These are phyloP conservation scores for Podilymbus podiceps DNA, from an alignment of 2,113 vertebrate genomes.

Conservation along the genomic window DNA sequence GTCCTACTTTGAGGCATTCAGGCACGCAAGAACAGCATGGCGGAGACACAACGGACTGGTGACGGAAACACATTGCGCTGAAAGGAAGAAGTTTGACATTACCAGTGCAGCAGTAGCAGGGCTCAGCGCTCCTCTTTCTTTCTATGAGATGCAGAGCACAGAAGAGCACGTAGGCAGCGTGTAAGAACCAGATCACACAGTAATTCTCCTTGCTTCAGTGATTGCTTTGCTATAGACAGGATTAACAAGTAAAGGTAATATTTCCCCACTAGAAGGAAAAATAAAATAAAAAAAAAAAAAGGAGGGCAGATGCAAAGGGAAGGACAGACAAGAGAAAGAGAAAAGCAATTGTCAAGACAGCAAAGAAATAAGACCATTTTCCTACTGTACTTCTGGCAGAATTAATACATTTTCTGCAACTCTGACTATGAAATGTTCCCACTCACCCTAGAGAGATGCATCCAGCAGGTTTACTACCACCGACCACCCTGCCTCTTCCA, in stretches of 20 bases:
- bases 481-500: neutral
- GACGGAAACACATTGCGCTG: constrained; percentile 41
- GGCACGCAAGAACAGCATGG: neutral
- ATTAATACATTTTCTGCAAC: constrained; percentile 7
- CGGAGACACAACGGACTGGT: neutral
- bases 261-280: constrained; percentile 67
- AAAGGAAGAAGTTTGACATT: constrained; percentile 76
- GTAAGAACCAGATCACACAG: constrained; percentile 77
- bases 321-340: constrained; percentile 64
- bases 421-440: neutral
- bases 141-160: constrained; percentile 73
- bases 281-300: constrained; percentile 55
- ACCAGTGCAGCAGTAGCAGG: constrained; percentile 76
- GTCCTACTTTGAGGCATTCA: constrained; percentile 12
- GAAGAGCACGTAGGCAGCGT: constrained; percentile 75
- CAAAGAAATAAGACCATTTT: constrained; percentile 56
- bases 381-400: neutral
- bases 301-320: constrained; percentile 66
- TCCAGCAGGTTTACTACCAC: neutral
- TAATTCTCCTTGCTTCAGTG: constrained; percentile 76
- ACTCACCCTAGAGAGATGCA: neutral
- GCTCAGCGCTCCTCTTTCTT: constrained; percentile 72
- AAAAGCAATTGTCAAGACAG: constrained; percentile 67
- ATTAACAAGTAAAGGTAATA: constrained; percentile 84
- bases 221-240: constrained; percentile 83